These are phyloP conservation scores for Leptatherina wallacei DNA, from an alignment of 2,797 vertebrate species.

Conservation along the genomic window DNA sequence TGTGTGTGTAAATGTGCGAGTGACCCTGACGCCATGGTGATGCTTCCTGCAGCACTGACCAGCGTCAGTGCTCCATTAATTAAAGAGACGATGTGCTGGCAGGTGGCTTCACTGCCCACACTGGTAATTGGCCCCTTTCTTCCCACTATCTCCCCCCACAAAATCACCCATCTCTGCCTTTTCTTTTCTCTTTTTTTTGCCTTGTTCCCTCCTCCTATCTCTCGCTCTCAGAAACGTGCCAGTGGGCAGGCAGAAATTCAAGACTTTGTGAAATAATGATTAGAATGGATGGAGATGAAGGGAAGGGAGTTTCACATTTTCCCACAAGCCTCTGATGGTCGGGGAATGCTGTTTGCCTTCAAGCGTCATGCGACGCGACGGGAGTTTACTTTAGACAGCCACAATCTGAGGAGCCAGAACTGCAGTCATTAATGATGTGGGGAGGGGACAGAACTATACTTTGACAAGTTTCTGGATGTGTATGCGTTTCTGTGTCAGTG, in stretches of 20 bases:
- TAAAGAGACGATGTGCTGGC: constrained; percentile 93
- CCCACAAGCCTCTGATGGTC: constrained; percentile 87
- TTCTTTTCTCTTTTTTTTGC: constrained; percentile 81
- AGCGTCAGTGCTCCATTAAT: constrained; percentile 94
- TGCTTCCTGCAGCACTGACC: constrained; percentile 94
- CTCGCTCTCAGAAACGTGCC: constrained; percentile 90
- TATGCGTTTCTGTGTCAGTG: constrained; percentile 13
- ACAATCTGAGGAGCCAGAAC: constrained; percentile 81
- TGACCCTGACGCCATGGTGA: constrained; percentile 90
- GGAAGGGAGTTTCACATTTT: constrained; percentile 76
- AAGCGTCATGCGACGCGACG: constrained; percentile 75
- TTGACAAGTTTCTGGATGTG: constrained; percentile 69
- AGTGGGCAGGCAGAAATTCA: constrained; percentile 93
- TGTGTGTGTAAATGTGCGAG: constrained; percentile 57
- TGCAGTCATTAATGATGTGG: constrained; percentile 84
- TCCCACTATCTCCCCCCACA: constrained; percentile 79
- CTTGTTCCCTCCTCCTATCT: constrained; percentile 79
- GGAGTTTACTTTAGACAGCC: constrained; percentile 85
- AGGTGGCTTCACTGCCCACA: constrained; percentile 94
- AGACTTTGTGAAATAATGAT: constrained; percentile 97
- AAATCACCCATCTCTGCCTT: constrained; percentile 83
- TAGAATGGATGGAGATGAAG: constrained; percentile 87
- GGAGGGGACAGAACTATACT: constrained; percentile 67
- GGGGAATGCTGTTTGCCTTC: constrained; percentile 83
- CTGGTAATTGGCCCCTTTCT: constrained; percentile 98